These are phyloP conservation scores for Montifringilla adamsi DNA, from an alignment of 2,113 vertebrate species.

Conservation along the genomic window DNA sequence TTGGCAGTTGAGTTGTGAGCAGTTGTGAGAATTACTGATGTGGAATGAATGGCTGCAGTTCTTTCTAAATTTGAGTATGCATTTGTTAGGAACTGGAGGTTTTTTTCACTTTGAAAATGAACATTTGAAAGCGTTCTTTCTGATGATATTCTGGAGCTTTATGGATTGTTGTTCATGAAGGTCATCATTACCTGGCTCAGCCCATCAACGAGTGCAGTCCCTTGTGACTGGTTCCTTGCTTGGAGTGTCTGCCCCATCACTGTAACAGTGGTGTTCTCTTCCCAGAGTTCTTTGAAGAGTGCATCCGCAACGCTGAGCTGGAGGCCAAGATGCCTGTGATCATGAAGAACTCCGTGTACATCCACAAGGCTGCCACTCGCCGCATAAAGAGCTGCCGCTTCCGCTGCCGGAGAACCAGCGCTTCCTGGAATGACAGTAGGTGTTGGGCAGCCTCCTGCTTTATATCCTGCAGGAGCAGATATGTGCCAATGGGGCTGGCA, in stretches of 20 bases:
- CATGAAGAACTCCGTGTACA: constrained; percentile 97
- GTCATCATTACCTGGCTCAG: neutral
- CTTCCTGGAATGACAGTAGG: constrained; percentile 77
- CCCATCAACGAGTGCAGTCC: fast-evolving
- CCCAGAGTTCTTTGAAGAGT: constrained; percentile 95
- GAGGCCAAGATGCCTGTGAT: constrained; percentile 95
- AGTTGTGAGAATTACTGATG: neutral
- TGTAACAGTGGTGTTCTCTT: neutral
- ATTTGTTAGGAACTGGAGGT: neutral
- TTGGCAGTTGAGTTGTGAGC: neutral
- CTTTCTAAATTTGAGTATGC: neutral
- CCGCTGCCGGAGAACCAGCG: constrained; percentile 83
- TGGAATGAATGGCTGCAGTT: neutral
- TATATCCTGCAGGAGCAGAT: neutral
- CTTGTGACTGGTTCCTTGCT: neutral
- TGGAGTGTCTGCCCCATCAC: neutral
- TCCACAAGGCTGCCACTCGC: constrained; percentile 92
- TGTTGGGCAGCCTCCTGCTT: neutral
- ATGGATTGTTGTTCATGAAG: neutral
- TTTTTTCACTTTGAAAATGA: neutral
- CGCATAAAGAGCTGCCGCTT: constrained; percentile 95
- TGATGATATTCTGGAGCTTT: neutral
- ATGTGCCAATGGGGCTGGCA: neutral
- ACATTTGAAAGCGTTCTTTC: neutral
- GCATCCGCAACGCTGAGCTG: constrained; percentile 91